Percentiles rank a stretch among this genome's conserved stretches.
Evolutionary conservation across 2,888 invertebrate genomes (phyloP).

Genomic region (Harpalus rufipes): DNA sequence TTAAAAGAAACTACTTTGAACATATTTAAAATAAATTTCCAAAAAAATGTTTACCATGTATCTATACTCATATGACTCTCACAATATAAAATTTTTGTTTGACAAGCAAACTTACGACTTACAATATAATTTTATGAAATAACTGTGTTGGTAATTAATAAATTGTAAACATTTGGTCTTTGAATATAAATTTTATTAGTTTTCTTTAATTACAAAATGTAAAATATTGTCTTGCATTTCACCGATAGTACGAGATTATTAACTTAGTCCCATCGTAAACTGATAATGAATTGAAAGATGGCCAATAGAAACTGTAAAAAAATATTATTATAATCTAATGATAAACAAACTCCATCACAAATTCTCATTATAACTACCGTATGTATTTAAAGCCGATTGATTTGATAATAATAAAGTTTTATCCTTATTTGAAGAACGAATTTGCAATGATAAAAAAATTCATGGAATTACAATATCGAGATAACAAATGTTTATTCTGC

Average conservation of each 20-base stretch:
- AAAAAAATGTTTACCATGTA: too few relatives aligned
- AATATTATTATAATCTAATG: not conserved
- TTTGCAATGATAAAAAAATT: not conserved
- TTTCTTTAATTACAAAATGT: not conserved
- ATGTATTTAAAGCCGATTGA: not conserved
- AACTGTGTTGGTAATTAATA: not conserved
- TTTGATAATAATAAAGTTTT: not conserved
- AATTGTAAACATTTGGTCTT: not conserved
- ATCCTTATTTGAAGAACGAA: not conserved
- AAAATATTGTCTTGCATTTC: not conserved
- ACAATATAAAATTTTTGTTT: too few relatives aligned
- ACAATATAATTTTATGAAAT: not conserved
- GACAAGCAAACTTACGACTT: not conserved
- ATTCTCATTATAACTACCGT: not conserved
- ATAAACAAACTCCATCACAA: not conserved
- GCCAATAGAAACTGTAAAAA: not conserved
- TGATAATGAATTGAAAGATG: not conserved
- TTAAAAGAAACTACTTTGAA: too few relatives aligned
- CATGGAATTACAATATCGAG: not conserved
- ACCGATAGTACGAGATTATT: not conserved
- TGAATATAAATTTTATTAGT: not conserved
- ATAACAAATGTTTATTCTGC: not conserved
- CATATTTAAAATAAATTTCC: too few relatives aligned
- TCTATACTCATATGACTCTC: too few relatives aligned
- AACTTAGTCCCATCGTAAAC: not conserved